Evolutionary conservation across 23 tunicate species (phyloP), one percentile per base, ranked within the genome.

Genomic region (Styela clava): DNA sequence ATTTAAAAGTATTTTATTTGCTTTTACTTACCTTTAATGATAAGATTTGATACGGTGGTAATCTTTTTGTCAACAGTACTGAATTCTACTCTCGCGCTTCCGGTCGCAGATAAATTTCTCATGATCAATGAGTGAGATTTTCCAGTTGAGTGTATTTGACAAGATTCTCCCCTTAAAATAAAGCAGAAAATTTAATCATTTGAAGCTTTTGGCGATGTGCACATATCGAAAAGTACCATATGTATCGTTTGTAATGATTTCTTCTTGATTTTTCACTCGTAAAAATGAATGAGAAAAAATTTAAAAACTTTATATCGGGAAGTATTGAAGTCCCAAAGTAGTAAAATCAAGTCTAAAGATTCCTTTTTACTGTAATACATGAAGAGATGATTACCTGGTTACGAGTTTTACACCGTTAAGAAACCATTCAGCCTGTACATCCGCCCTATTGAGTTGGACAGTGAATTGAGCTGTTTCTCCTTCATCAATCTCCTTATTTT

Each of bases 41-140:
- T 32, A 2, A 85, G 88, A 56, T 78, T 81, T 24, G 79, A 62
- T 16, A 78, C 69, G 21, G 88, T 69, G 27, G 76, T 32, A 24
- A 32, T 32, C 22, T 61, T 32, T 34, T 63, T 62, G 31, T 79
- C 79, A 44, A 7, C 16, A 3, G 88, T 33, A 21, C 61, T 68
- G 56, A 85, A 85, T 79, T 78, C 35, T 1, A 85, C 88, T 24
- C 78, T 71, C 20, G 88, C 88, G 31, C 76, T 78, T 31, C 88
- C 88, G 52, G 83, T 85, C 16, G 51, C 70, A 22, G 83, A 74
- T 24, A 85, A 70, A 44, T 85, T 85, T 56, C 74, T 69, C 61
- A 85, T 35, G 26, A 79, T 51, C 19, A 85, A 70, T 20, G 88
- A 85, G 52, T 78, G 78, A 44, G 73, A 79, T 21, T 25, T 78